These are phyloP conservation scores for Synanthedon tipuliformis DNA, from an alignment of 2,888 invertebrate genomes.

Conservation along the genomic window DNA sequence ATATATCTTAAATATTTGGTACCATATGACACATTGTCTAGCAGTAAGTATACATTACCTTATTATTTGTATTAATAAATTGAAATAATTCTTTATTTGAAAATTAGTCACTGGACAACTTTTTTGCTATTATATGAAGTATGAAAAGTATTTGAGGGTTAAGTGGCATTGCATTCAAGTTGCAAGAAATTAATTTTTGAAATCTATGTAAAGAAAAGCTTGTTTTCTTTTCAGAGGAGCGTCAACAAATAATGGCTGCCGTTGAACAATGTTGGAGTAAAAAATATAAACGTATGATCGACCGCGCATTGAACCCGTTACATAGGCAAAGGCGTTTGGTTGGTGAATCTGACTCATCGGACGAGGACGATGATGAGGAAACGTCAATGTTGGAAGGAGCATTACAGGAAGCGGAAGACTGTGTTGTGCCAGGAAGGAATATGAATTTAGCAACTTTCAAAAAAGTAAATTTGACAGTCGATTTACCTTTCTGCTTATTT, in stretches of 20 bases:
- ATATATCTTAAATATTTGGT: conserved; percentile 92
- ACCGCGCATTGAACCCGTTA: conserved; percentile 38
- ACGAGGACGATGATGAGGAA: conserved; percentile 51
- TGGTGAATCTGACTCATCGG: conserved; percentile 31
- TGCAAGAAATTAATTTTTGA: no score
- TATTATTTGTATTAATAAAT: not conserved
- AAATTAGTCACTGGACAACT: no score
- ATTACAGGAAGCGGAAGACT: conserved; percentile 76
- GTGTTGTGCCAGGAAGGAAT: conserved; percentile 66
- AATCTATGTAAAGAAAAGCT: no score
- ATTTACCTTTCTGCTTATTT: no score
- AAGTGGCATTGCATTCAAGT: not conserved
- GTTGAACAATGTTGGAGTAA: conserved; percentile 82
- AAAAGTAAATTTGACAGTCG: conserved; percentile 19
- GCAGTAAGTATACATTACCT: conserved; percentile 62
- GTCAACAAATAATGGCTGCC: conserved; percentile 76
- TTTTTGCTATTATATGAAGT: no score
- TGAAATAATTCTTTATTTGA: not conserved
- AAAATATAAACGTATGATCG: conserved; percentile 57
- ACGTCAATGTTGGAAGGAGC: conserved; percentile 27
- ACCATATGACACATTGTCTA: conserved; percentile 87
- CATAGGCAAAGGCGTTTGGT: conserved; percentile 28
- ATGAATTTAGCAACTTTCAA: conserved; percentile 32
- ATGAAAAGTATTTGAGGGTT: not conserved
- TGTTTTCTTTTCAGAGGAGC: conserved; percentile 67